Percentiles rank a stretch among this genome's conserved stretches.
Conservation (phyloP, 2,888 invertebrate species). For the Phaedon cochleariae region DNA sequence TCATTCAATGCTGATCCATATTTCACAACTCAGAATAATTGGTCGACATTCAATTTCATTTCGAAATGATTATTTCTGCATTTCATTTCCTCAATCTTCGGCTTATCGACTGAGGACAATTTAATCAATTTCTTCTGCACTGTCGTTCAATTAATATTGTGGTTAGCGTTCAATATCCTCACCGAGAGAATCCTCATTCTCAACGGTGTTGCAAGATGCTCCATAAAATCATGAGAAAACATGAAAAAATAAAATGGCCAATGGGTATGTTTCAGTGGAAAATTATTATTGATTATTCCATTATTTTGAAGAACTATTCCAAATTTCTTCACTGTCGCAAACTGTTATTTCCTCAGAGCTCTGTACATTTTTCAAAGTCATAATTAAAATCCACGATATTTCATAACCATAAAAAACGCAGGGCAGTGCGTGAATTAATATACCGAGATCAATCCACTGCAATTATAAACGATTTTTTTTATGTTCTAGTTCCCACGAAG, state of each 20-base stretch:
- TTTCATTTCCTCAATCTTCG: conserved; percentile 15
- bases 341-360: too few relatives aligned
- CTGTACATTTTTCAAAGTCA: too few relatives aligned
- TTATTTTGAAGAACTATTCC: too few relatives aligned
- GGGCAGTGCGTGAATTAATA: too few relatives aligned
- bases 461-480: too few relatives aligned
- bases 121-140: conserved; percentile 10
- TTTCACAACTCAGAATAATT: background rate
- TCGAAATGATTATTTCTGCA: background rate
- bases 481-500: too few relatives aligned
- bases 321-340: too few relatives aligned
- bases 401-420: too few relatives aligned
- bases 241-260: background rate
- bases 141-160: background rate
- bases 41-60: background rate
- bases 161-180: conserved; percentile 15
- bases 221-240: background rate
- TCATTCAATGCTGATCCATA: background rate
- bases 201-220: background rate
- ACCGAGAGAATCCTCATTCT: background rate
- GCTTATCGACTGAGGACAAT: conserved; percentile 2
- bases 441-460: too few relatives aligned
- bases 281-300: too few relatives aligned
- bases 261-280: background rate
- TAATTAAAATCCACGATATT: too few relatives aligned